These are phyloP conservation scores for Trichogramma evanescens DNA, from an alignment of 2,888 invertebrate species.

Conservation along the genomic window DNA sequence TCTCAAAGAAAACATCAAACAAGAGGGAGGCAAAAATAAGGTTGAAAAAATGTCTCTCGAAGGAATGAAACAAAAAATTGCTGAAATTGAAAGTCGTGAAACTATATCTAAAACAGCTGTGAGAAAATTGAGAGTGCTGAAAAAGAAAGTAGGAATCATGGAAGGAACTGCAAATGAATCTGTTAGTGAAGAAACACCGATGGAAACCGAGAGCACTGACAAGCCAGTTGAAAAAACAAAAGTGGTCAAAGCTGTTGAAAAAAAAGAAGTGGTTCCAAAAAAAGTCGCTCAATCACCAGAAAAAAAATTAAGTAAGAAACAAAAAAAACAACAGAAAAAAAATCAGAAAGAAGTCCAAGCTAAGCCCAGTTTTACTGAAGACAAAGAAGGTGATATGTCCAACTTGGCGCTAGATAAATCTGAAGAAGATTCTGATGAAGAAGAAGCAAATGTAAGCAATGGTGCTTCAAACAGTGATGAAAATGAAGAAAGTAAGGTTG, in stretches of 20 bases:
- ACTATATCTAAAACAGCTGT: slow-evolving; percentile 30
- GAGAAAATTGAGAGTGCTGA: slow-evolving; percentile 26
- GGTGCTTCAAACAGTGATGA: slow-evolving; percentile 10
- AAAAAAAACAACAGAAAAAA: slow-evolving; percentile 11
- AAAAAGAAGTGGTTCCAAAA: not conserved
- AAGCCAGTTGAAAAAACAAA: not conserved
- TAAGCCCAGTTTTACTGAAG: slow-evolving; percentile 4
- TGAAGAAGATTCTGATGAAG: slow-evolving; percentile 9
- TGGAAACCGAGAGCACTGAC: not conserved
- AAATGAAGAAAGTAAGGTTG: slow-evolving; percentile 7
- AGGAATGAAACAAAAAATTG: slow-evolving; percentile 24
- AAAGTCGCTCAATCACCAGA: not conserved
- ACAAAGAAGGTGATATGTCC: slow-evolving; percentile 1
- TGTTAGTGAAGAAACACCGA: not conserved
- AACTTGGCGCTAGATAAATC: not conserved
- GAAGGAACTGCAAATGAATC: slow-evolving; percentile 11
- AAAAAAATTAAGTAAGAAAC: not conserved
- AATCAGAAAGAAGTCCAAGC: slow-evolving; percentile 10
- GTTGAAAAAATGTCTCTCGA: slow-evolving; percentile 3
- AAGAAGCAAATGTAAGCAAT: slow-evolving; percentile 5
- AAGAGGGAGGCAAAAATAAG: not conserved
- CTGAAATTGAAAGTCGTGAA: slow-evolving; percentile 25
- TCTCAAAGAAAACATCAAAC: not conserved
- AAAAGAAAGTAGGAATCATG: slow-evolving; percentile 26
- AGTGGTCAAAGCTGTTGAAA: not conserved